Percentiles rank a stretch among this genome's conserved stretches.
Evolutionary conservation across 2,797 vertebrate genomes (phyloP).

Genomic region (Urophycis tenuis): DNA sequence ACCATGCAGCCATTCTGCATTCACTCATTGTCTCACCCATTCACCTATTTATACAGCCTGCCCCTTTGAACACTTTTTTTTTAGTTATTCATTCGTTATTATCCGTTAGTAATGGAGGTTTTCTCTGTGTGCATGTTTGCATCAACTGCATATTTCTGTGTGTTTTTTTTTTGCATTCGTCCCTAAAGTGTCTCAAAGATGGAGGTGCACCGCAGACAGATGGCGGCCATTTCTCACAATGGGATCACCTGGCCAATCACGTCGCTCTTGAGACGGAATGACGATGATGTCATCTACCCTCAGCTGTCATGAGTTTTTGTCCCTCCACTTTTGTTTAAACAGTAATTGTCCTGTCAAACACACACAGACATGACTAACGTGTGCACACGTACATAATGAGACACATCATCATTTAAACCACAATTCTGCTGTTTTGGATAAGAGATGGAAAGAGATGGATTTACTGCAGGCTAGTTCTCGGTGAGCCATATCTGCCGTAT

Average conservation of each 20-base stretch:
- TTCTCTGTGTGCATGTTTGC: neutral
- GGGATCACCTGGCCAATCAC: neutral
- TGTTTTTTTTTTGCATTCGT: neutral
- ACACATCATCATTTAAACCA: constrained; percentile 29
- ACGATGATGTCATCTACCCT: neutral
- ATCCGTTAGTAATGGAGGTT: neutral
- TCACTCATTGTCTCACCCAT: neutral
- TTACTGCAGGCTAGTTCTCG: constrained; percentile 45
- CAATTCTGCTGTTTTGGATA: constrained; percentile 40
- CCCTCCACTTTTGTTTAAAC: neutral
- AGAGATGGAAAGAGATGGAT: constrained; percentile 63
- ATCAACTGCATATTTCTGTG: neutral
- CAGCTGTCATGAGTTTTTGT: neutral
- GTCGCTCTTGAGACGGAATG: neutral
- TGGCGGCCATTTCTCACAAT: neutral
- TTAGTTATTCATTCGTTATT: neutral
- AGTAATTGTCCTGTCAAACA: neutral
- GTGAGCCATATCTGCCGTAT: constrained; percentile 45
- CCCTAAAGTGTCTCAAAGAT: neutral
- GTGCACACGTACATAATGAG: neutral
- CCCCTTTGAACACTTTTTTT: no score
- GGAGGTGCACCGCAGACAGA: neutral
- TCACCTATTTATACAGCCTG: no score
- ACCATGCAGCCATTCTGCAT: no score
- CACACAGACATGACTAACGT: neutral